Conservation (phyloP, 2,797 vertebrate species). For the Eurystomus glaucurus region DNA sequence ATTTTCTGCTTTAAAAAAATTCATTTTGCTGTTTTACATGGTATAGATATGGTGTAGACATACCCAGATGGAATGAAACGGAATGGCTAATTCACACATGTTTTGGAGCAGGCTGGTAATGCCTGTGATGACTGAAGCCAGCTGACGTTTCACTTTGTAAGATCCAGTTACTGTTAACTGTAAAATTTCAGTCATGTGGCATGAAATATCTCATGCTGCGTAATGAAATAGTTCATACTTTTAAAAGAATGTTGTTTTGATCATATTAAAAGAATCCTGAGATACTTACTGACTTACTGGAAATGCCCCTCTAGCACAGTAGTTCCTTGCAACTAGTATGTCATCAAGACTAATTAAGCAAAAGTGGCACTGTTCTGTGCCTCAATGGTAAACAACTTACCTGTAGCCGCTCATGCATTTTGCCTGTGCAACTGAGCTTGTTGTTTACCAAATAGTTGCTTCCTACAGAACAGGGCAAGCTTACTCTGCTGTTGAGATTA, state of each 20-base stretch:
- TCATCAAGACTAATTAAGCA: background rate
- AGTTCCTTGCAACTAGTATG: background rate
- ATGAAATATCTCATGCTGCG: background rate
- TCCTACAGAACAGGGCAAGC: background rate
- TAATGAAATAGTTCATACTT: background rate
- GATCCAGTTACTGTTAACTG: constrained; percentile 22
- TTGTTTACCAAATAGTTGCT: background rate
- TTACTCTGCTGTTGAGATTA: background rate
- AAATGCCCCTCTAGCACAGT: background rate
- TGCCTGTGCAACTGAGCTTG: background rate
- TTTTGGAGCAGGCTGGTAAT: background rate
- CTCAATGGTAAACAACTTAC: background rate
- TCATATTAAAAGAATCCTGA: background rate
- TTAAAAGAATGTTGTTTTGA: background rate
- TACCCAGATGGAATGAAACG: background rate
- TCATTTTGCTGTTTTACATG: background rate
- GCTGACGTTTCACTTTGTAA: constrained; percentile 13
- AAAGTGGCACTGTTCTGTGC: background rate
- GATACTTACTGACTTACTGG: background rate
- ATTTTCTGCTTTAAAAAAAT: background rate
- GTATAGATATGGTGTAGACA: background rate
- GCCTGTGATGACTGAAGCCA: background rate
- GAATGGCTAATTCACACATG: background rate
- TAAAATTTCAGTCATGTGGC: constrained; percentile 29
- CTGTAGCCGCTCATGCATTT: background rate